Conservation (phyloP, 37 sponge, comb jelly and placozoan species). For the Tethya wilhelma region DNA sequence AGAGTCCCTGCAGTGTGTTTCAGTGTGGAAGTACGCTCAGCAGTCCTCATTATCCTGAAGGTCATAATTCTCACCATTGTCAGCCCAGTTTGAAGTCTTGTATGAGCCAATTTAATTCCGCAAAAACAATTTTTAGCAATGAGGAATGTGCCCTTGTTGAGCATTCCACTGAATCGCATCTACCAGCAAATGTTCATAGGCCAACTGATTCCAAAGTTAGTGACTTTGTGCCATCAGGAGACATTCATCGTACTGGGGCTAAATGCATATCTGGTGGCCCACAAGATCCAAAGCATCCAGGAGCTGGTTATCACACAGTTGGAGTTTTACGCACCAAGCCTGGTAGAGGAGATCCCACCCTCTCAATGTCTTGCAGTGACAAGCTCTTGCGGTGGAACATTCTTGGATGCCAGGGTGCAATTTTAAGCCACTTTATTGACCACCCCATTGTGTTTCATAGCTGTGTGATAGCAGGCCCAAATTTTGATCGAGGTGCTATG, state of each 20-base stretch:
- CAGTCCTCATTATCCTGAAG: no score
- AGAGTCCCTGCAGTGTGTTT: no score
- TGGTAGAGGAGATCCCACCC: conserved; percentile 86
- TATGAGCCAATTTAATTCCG: no score
- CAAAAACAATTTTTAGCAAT: no score
- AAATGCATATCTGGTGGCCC: conserved; percentile 72
- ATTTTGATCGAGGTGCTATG: conserved; percentile 20
- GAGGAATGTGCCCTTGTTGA: no score
- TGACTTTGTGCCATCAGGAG: no score
- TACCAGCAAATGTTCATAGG: no score
- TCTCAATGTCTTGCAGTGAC: conserved; percentile 87
- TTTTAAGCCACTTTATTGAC: conserved; percentile 62
- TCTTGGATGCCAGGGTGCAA: conserved; percentile 84
- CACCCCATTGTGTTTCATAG: conserved; percentile 66
- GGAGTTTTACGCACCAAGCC: conserved; percentile 83
- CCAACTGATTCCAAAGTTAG: no score
- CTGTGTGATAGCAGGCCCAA: conserved; percentile 32
- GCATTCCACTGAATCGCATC: no score
- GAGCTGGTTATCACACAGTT: conserved; percentile 57
- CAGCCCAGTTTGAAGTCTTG: no score
- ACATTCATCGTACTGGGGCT: conserved; percentile 84
- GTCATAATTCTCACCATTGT: no score
- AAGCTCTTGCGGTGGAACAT: conserved; percentile 88
- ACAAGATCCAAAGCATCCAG: conserved; percentile 59
- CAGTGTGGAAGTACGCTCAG: no score